Percentiles rank a stretch among this genome's conserved stretches.
phyloP scores from a whole-genome alignment of 2,113 vertebrate genomes.

The Leucopternis melanops region DNA sequence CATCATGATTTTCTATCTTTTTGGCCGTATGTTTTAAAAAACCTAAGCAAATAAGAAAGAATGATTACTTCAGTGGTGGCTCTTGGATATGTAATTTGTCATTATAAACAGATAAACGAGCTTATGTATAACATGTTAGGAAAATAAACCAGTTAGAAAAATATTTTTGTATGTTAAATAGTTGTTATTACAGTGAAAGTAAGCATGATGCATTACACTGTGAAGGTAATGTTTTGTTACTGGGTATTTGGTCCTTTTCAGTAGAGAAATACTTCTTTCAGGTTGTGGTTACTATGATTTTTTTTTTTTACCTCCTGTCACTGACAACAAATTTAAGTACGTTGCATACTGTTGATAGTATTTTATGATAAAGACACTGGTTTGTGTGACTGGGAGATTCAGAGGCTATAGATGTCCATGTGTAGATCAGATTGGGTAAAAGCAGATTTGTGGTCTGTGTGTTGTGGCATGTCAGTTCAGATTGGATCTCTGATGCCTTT shows the following conservation, averaged over 20 bases:
- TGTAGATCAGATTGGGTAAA: not conserved
- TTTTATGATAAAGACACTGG: not conserved
- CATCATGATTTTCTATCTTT: not conserved
- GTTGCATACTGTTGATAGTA: not conserved
- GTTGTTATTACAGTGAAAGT: not conserved
- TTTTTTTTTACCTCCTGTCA: not conserved
- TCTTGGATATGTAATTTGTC: not conserved
- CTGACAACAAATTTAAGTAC: not conserved
- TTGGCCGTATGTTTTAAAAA: not conserved
- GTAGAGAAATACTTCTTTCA: not conserved
- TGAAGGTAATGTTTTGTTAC: not conserved
- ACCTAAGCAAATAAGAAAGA: not conserved
- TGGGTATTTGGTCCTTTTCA: not conserved
- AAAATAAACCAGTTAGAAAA: not conserved
- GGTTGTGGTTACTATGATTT: not conserved
- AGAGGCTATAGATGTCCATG: not conserved
- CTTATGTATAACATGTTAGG: not conserved
- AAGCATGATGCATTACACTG: not conserved
- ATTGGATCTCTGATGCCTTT: no score
- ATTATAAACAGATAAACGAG: not conserved
- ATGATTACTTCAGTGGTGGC: not conserved
- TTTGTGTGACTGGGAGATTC: not conserved
- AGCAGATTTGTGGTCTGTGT: not conserved
- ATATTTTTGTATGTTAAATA: not conserved
- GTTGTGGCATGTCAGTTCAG: not conserved